These are phyloP conservation scores for Chelonoidis abingdonii DNA, from an alignment of 2,113 vertebrate species.

Conservation along the genomic window DNA sequence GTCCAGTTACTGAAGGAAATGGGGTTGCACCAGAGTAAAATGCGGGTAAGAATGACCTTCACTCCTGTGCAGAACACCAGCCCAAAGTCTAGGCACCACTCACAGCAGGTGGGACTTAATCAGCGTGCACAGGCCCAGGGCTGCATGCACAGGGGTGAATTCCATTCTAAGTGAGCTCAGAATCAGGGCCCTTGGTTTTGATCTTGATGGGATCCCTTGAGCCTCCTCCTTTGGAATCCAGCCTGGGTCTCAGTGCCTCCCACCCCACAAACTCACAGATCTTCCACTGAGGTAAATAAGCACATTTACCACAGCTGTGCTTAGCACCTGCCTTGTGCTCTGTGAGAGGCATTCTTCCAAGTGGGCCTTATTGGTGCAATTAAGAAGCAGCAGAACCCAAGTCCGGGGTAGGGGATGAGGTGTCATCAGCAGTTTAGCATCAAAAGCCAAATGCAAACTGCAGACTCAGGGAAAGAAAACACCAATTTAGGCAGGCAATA, in stretches of 20 bases:
- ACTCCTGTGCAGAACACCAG: background rate
- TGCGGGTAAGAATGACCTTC: background rate
- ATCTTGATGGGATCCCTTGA: background rate
- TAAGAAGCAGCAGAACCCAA: background rate
- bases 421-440: background rate
- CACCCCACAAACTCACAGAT: no score
- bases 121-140: background rate
- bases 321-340: background rate
- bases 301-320: background rate
- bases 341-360: background rate
- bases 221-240: background rate
- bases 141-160: background rate
- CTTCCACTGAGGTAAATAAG: background rate
- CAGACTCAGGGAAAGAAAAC: rapidly evolving
- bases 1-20: background rate
- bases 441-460: background rate
- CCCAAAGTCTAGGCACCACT: background rate
- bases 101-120: background rate
- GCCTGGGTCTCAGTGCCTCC: background rate
- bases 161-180: background rate
- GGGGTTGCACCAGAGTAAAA: background rate
- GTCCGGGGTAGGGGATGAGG: background rate
- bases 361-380: background rate
- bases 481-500: rapidly evolving
- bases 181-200: background rate